Evolutionary conservation across 2,888 invertebrate genomes (phyloP).

Genomic region (Brachypterus glaber): DNA sequence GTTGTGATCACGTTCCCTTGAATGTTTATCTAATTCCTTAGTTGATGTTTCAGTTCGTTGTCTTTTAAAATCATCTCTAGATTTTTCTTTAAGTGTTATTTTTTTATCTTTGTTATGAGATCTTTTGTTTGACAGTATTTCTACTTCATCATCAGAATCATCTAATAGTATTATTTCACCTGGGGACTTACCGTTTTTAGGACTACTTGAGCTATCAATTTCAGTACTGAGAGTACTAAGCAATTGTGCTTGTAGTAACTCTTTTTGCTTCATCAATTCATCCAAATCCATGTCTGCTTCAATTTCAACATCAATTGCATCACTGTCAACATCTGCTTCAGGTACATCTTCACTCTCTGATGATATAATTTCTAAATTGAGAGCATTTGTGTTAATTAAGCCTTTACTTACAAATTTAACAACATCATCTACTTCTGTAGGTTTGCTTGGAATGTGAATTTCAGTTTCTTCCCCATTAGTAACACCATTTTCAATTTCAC

Average conservation of each 20-base stretch:
- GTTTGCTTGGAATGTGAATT: constrained; percentile 6
- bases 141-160: constrained; percentile 49
- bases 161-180: constrained; percentile 55
- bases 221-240: constrained; percentile 60
- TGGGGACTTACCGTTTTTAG: constrained; percentile 36
- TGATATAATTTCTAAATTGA: constrained; percentile 54
- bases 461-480: constrained; percentile 14
- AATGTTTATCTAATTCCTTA: constrained; percentile 18
- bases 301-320: constrained; percentile 59
- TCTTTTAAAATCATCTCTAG: too few species aligned
- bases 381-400: constrained; percentile 33
- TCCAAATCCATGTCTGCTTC: constrained; percentile 82
- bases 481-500: constrained; percentile 8
- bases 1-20: neutral
- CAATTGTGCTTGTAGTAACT: constrained; percentile 71
- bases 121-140: too few species aligned
- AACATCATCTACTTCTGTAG: constrained; percentile 43
- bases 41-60: too few species aligned
- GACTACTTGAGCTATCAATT: constrained; percentile 38
- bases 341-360: constrained; percentile 56
- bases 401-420: constrained; percentile 44
- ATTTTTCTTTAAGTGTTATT: too few species aligned
- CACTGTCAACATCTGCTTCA: constrained; percentile 57
- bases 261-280: constrained; percentile 84
- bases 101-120: too few species aligned